Evolutionary conservation across 2,113 vertebrate species (phyloP), one percentile per base, ranked within the genome.

Genomic region (Phalacrocorax carbo): DNA sequence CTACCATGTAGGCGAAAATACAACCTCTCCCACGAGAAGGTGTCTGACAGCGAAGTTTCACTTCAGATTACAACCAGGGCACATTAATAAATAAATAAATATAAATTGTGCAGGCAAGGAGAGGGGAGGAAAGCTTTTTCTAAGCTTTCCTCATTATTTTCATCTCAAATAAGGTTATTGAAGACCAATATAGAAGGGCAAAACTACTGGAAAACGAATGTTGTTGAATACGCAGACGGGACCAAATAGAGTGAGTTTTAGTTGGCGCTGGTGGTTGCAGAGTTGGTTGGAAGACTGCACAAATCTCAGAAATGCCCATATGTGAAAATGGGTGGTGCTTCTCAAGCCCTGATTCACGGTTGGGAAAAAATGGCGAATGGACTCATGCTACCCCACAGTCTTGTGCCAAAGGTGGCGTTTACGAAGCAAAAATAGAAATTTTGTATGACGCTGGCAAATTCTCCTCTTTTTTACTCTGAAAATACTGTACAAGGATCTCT

Each of bases 211-310:
- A 79, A 93, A 86, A 68, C 8, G 48, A 86, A 71, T 27, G 71
- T 49, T 27, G 21, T 55, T 52, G 71, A 64, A 20, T 87, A 81
- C n/a, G 79, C 72, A 75, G 88, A 71, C 5, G 78, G 77, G 64
- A 84, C 64, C 36, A 25, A 77, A 88, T 36, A 85, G 46, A 77
- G 32, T 55, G 21, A 54, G 82, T 61, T 95, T 92, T 42, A 77
- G 72, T 88, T 57, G 96, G 94, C 55, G 94, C 97, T 97, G 93
- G 93, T 97, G 95, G 85, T 69, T 62, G 93, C 96, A 96, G 97
- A 96, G 96, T 97, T 55, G 32, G 72, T 82, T 97, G 97, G 94
- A 96, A 98, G 97, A 98, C 97, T 97, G 98, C 96, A 96, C 96
- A 87, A 95, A 94, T 90, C 87, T 97, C 95, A 88, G 95, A 94